These are phyloP conservation scores for Caenorhabditis elegans DNA, from an alignment of 1,140 invertebrate species.

Conservation along the genomic window DNA sequence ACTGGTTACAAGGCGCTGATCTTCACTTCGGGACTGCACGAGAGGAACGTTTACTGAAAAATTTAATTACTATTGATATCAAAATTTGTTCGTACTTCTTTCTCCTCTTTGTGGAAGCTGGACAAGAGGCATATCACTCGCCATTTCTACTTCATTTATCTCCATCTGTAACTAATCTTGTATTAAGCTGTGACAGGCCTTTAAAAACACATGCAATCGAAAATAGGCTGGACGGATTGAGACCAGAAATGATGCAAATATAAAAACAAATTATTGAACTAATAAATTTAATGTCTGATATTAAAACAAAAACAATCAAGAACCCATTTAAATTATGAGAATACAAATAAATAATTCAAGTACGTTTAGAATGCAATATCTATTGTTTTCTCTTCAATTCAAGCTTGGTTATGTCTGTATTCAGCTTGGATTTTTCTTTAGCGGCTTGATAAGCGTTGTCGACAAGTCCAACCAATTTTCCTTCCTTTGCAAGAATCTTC, in stretches of 20 bases:
- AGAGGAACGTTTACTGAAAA: constrained; percentile 3
- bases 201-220: too few species aligned
- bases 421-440: not conserved
- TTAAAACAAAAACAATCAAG: too few species aligned
- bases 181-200: too few species aligned
- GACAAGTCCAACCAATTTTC: constrained; percentile 82
- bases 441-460: constrained; percentile 73
- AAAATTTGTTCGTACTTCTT: not conserved
- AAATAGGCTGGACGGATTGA: too few species aligned
- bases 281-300: too few species aligned
- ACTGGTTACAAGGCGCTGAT: not conserved
- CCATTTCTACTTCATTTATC: not conserved
- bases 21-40: not conserved
- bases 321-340: too few species aligned
- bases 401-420: not conserved
- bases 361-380: too few species aligned
- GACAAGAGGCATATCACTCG: not conserved
- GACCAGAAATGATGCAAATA: too few species aligned
- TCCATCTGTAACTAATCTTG: not conserved
- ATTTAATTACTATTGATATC: not conserved
- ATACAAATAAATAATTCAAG: too few species aligned
- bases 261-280: too few species aligned
- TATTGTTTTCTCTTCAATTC: not conserved
- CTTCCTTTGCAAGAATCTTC: constrained; percentile 88
- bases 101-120: not conserved